Base-by-base conservation (phyloP, 2,113 vertebrate genomes). In the Petrocephalus microphthalmus region DNA sequence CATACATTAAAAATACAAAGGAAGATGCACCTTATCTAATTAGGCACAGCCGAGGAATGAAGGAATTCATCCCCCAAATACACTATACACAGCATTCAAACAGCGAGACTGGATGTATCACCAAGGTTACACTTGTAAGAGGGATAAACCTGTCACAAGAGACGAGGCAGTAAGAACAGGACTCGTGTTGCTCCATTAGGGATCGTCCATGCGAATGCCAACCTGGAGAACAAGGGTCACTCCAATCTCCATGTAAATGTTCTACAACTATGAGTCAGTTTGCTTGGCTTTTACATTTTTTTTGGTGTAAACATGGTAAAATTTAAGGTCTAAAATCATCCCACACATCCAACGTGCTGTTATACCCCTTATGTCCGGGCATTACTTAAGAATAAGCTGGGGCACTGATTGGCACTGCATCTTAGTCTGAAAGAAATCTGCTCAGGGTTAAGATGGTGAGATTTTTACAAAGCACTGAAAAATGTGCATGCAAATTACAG, bases 31-130 rank as follows among this genome's bases (percentile, higher is more conserved):
- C 92, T 57, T 94, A 78, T 82, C 60, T 91, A 91, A 87, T 92
- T 90, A 95, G 95, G 95, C 95, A 96, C 93, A 92, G 89, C 45
- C 90, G 91, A 94, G 89, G 87, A 90, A 84, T 82, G 54, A 84
- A 84, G 54, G 10, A 19, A 53, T 60, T 74, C 84, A 81, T 25
- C 37, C 45, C 37, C 87, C 37, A 7, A 51, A 11, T 78, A 47
- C 74, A 89, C 11, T n/a, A 29, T n/a, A 86, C 45, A 89, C 45
- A 89, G 84, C 49, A 54, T 64, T 78, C 51, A 13, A 84, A 88
- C 7, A 52, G 47, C 29, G 33, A 49, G 6, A 78, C 29, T 47
- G 64, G 82, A 88, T 90, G 90, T 90, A 91, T 78, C 67, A 81
- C 67, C 94, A 94, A 92, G 93, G 92, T 91, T 93, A 90, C 91